These are phyloP conservation scores for Acropternis orthonyx DNA, from an alignment of 2,797 vertebrate species.

Conservation along the genomic window DNA sequence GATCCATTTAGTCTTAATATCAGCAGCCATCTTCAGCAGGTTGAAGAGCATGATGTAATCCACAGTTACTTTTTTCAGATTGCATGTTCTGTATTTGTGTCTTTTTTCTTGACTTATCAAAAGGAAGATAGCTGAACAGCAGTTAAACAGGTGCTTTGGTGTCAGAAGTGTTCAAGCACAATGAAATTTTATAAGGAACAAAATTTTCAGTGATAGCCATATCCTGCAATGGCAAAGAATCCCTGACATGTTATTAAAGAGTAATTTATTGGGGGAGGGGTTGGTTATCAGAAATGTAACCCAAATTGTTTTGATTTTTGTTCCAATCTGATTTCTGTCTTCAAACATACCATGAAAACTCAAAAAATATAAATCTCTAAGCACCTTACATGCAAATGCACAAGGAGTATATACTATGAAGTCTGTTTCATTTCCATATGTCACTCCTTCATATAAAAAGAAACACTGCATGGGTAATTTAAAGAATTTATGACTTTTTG, in stretches of 20 bases:
- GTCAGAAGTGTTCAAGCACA: not conserved
- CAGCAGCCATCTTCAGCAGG: not conserved
- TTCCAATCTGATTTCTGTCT: not conserved
- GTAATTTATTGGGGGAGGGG: not conserved
- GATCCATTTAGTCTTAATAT: not conserved
- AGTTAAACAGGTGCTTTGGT: not conserved
- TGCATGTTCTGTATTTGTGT: not conserved
- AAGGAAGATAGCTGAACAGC: not conserved
- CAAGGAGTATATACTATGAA: not conserved
- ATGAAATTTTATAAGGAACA: not conserved
- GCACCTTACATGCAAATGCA: not conserved
- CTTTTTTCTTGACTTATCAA: not conserved
- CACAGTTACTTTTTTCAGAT: not conserved
- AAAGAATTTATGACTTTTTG: not conserved
- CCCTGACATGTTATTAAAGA: not conserved
- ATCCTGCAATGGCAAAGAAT: not conserved
- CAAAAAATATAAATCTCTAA: not conserved
- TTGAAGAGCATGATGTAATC: not conserved
- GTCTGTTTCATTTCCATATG: not conserved
- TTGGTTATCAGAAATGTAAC: not conserved
- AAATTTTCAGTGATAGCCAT: not conserved
- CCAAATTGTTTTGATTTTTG: not conserved
- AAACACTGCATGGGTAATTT: not conserved
- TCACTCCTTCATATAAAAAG: not conserved
- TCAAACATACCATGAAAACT: not conserved